Percentiles rank a stretch among this genome's conserved stretches.
phyloP scores from a whole-genome alignment of 2,888 invertebrate species.

The Hirtodrosophila duncani region DNA sequence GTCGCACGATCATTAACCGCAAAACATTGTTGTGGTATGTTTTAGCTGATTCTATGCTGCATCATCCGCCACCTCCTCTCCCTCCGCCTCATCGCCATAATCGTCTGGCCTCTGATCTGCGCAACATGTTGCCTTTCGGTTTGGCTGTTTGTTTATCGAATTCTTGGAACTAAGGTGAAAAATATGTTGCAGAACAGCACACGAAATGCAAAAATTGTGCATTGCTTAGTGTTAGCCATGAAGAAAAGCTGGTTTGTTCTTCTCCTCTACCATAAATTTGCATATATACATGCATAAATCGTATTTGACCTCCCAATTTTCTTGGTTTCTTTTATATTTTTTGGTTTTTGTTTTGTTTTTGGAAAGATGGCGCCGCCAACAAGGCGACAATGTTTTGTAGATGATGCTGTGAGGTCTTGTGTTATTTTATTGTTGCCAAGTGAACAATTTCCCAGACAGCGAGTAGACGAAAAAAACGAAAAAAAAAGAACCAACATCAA shows the following conservation, averaged over 20 bases:
- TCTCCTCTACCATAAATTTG: no score
- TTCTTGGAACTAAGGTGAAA: constrained; percentile 43
- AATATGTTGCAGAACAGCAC: constrained; percentile 41
- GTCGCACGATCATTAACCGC: constrained; percentile 76
- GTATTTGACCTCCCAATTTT: no score
- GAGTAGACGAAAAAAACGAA: constrained; percentile 43
- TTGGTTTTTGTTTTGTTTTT: no score
- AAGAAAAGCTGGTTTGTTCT: no score
- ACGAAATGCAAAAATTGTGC: constrained; percentile 17
- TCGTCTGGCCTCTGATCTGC: no score
- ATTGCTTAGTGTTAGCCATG: no score
- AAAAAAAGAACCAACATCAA: constrained; percentile 51
- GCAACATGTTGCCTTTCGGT: constrained; percentile 25
- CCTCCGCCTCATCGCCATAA: no score
- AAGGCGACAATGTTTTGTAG: constrained; percentile 13
- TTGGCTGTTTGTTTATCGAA: constrained; percentile 29
- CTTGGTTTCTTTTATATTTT: no score
- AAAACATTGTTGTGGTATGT: constrained; percentile 70
- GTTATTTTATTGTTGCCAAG: constrained; percentile 53
- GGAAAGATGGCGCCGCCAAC: constrained; percentile 22
- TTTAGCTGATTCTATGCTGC: constrained; percentile 22
- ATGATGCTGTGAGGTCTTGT: constrained; percentile 27
- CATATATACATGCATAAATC: no score
- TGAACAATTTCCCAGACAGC: constrained; percentile 63
- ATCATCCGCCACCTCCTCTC: not conserved